Percentiles rank a stretch among this genome's conserved stretches.
phyloP scores from a whole-genome alignment of 1,140 invertebrate species.

The Drosophila nikananu region DNA sequence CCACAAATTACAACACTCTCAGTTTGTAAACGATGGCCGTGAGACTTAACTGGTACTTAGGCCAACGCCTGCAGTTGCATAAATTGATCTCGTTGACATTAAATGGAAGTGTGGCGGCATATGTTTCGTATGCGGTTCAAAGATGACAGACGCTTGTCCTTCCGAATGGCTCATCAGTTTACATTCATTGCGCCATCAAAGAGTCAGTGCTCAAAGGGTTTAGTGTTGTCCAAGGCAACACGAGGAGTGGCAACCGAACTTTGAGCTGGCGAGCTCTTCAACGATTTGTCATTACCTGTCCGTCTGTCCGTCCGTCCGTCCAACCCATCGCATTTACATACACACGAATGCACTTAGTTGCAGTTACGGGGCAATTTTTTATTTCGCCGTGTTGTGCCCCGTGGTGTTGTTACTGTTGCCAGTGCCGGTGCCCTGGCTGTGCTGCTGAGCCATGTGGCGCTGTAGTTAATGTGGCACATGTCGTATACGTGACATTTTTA shows the following conservation, averaged over 20 bases:
- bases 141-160: constrained; percentile 29
- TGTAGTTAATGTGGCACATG: constrained; percentile 81
- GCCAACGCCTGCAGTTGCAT: constrained; percentile 21
- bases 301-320: constrained; percentile 19
- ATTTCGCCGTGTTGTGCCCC: constrained; percentile 11
- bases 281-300: constrained; percentile 69
- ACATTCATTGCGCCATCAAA: constrained; percentile 17
- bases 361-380: constrained; percentile 58
- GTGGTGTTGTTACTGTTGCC: constrained; percentile 4
- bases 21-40: constrained; percentile 32
- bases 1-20: constrained; percentile 55
- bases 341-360: constrained; percentile 73
- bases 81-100: constrained; percentile 56
- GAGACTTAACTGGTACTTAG: constrained; percentile 42
- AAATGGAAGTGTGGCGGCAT: constrained; percentile 22
- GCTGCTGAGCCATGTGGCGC: constrained; percentile 69
- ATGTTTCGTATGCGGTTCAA: constrained; percentile 1
- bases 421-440: constrained; percentile 8
- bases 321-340: constrained; percentile 68
- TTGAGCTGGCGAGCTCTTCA: constrained; percentile 54
- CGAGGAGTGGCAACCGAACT: background rate
- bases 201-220: background rate
- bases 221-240: background rate
- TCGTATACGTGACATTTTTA: constrained; percentile 83
- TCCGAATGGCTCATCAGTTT: constrained; percentile 14